A percentile compares a stretch with the other conserved stretches of the same genome.
These are phyloP conservation scores for cat (Felis catus) DNA, from an alignment of 2,113 vertebrate species.

Conservation along the genomic window F.catus_Fca126_mat1.0 CM031414.1:127619501-127620000, in stretches of 20 bases:
- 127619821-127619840: neutral
- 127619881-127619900: neutral
- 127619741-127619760: rapidly evolving
- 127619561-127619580: neutral
- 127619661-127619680: neutral
- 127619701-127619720: neutral
- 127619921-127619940: neutral
- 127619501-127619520: neutral
- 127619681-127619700: neutral
- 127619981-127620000: rapidly evolving
- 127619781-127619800: rapidly evolving
- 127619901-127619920: neutral
- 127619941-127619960: neutral
- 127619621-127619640: neutral
- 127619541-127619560: constrained; percentile 23
- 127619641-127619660: neutral
- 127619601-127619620: neutral
- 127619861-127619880: neutral
- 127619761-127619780: neutral
- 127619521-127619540: neutral
- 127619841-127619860: neutral
- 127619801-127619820: rapidly evolving
- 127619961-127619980: neutral
- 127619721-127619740: rapidly evolving
- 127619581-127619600: neutral